phyloP scores from a whole-genome alignment of 2,888 invertebrate species.

The Xiphydria camelus region DNA sequence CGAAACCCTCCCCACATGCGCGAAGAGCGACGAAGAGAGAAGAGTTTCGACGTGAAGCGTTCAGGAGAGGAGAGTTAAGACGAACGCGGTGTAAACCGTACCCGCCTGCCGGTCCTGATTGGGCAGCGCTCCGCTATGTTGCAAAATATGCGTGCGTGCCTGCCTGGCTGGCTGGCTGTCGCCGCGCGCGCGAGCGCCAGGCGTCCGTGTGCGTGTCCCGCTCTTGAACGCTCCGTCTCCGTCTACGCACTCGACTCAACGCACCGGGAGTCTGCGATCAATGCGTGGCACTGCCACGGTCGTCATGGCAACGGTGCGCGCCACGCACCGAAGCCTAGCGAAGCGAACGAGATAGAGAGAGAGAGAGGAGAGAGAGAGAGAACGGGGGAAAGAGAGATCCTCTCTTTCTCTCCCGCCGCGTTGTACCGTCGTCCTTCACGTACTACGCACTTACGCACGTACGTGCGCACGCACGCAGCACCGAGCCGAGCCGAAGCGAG shows the following conservation, averaged over 20 bases:
- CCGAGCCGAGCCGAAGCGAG: too few relatives aligned
- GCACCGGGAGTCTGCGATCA: constrained; percentile 57
- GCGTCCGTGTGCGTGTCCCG: constrained; percentile 1
- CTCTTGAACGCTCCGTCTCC: constrained; percentile 21
- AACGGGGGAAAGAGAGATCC: neutral
- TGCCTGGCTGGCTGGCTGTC: neutral
- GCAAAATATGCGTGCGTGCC: neutral
- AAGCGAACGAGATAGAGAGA: constrained; percentile 15
- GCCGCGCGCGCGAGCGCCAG: constrained; percentile 6
- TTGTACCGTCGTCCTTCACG: too few relatives aligned
- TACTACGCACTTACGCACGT: too few relatives aligned
- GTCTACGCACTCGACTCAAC: constrained; percentile 47
- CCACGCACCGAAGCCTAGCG: constrained; percentile 35
- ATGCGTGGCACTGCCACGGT: constrained; percentile 55
- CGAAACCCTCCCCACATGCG: too few relatives aligned
- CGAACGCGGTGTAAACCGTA: neutral
- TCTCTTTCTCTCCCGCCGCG: too few relatives aligned
- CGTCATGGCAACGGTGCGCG: constrained; percentile 53
- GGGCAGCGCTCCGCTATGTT: neutral
- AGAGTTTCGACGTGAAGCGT: too few relatives aligned
- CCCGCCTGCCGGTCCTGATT: neutral
- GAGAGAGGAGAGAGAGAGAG: constrained; percentile 15
- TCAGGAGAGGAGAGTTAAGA: neutral
- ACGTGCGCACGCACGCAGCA: too few relatives aligned
- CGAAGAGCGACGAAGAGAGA: too few relatives aligned